These are phyloP conservation scores for Pollenia amentaria DNA, from an alignment of 2,888 invertebrate species.

Conservation along the genomic window DNA sequence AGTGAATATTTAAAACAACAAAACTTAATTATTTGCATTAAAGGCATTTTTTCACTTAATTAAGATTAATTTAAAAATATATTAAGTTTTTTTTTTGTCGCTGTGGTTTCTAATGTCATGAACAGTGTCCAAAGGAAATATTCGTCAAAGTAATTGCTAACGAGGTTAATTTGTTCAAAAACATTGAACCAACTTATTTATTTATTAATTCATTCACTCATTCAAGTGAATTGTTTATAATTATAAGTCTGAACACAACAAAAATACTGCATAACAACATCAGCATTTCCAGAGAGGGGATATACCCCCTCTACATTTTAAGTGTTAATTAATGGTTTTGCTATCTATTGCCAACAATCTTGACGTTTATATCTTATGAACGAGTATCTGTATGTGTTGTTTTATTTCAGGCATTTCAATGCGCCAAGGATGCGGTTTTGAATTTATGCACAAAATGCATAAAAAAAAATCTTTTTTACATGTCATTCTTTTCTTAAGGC, in stretches of 20 bases:
- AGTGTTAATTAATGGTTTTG: conserved; percentile 65
- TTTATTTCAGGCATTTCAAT: not conserved
- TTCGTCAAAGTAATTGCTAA: conserved; percentile 55
- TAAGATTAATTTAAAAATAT: conserved; percentile 67
- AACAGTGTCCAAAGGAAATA: conserved; percentile 57
- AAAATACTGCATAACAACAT: not conserved
- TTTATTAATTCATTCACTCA: not conserved
- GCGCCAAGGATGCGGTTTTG: conserved; percentile 54
- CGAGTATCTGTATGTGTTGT: conserved; percentile 6
- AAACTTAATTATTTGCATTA: conserved; percentile 60
- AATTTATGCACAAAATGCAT: not conserved
- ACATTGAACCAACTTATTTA: conserved; percentile 1
- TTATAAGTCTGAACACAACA: conserved; percentile 4
- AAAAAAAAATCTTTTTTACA: not conserved
- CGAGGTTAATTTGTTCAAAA: conserved; percentile 57
- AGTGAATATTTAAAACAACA: conserved; percentile 36
- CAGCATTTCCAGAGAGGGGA: not conserved
- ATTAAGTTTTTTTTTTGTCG: not conserved
- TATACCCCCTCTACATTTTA: conserved; percentile 1
- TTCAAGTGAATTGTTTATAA: conserved; percentile 14
- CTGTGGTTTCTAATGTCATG: conserved; percentile 40
- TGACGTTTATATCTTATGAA: not conserved
- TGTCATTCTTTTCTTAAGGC: conserved; percentile 21
- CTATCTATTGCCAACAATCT: conserved; percentile 55
- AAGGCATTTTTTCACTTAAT: conserved; percentile 69